Conservation (phyloP, 1,140 invertebrate genomes). For the Hermatobates lingyangjiaoensis region DNA sequence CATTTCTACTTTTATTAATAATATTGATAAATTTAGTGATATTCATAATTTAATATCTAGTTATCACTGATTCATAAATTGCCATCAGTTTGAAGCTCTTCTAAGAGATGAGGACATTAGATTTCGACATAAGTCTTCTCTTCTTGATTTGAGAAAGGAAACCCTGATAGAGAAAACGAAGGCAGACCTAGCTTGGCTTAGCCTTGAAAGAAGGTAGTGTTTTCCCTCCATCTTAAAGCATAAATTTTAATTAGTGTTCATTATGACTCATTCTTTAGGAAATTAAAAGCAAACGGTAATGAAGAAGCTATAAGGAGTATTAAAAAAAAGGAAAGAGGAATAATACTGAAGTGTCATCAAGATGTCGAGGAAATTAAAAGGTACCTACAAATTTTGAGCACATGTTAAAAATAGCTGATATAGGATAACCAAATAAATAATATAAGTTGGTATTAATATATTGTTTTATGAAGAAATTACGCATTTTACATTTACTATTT, state of each 20-base stretch:
- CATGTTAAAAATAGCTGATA: no score
- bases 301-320: constrained; percentile 16
- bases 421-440: no score
- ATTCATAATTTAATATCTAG: no score
- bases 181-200: constrained; percentile 8
- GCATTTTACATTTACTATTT: no score
- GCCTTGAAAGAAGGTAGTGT: constrained; percentile 8
- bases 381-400: constrained; percentile 7
- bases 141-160: constrained; percentile 9
- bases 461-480: no score
- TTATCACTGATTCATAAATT: neutral
- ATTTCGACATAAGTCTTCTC: constrained; percentile 3
- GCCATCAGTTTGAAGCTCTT: neutral
- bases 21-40: no score
- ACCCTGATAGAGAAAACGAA: constrained; percentile 6
- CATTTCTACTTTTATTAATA: no score
- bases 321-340: constrained; percentile 23
- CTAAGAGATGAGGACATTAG: constrained; percentile 9
- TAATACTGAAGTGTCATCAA: constrained; percentile 20
- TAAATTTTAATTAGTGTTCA: neutral
- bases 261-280: constrained; percentile 6
- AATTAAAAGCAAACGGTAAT: constrained; percentile 6
- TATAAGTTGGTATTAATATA: no score
- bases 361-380: constrained; percentile 24
- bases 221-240: neutral